Base-by-base conservation (phyloP, 2,797 vertebrate genomes). In the Diceros bicornis region DNA sequence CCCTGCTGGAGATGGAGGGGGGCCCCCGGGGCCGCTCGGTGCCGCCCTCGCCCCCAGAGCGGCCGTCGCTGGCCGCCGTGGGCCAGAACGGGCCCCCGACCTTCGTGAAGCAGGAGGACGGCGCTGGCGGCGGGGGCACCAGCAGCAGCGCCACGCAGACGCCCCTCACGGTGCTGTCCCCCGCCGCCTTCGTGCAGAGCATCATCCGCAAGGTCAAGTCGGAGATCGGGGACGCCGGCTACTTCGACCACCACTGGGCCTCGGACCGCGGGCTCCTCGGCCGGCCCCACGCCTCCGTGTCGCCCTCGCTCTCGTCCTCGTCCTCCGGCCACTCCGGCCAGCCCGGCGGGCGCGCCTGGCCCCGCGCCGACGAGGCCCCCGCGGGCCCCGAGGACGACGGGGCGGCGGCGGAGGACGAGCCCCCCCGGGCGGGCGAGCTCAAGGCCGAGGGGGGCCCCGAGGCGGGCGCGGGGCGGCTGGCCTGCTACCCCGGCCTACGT, bases 191-290 rank as follows among this genome's bases (percentile, higher is more conserved):
- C 0, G 99, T 99, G 66, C 99, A 99, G 98, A 99, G 99, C 98
- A 99, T 99, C 98, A 99, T 99, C 98, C 99, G 99, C 6, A 99
- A 99, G 98, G 99, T 99, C 95, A 99, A 99, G 98, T 99, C 99
- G 0, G 99, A 99, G 98, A 99, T 99, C 0, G 99, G 99, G 0
- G 99, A 99, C 0, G 99, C 99, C 0, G 99, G 99, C 83, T 99
- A 99, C 98, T 99, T 99, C 0, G 99, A 99, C 98, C 99, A 99
- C 98, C 99, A 99, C 98, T 99, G 99, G 99, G 99, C 99, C 0
- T 99, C 99, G 0, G 99, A 99, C 97, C 99, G 99, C 0, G 99
- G 98, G 16, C 92, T 99, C 1, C 95, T 99, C 16, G 98, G 97
- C 93, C 99, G 98, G 27, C 99, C 99, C 57, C 99, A 99, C 89